These are phyloP conservation scores for Aplysina aerophoba DNA, from an alignment of 37 sponge, comb jelly and placozoan species.

Conservation along the genomic window DNA sequence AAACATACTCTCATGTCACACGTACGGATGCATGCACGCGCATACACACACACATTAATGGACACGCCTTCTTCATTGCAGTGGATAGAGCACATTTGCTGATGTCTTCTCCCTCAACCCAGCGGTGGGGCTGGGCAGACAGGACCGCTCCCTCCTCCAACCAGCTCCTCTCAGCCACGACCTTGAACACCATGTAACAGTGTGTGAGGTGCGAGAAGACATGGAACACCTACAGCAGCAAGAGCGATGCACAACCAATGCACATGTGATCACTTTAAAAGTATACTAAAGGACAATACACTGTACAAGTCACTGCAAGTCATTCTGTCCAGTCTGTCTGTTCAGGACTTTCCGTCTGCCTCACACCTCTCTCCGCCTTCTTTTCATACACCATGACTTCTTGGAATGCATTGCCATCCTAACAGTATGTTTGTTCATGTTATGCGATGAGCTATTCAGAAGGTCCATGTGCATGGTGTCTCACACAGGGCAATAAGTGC, in stretches of 20 bases:
- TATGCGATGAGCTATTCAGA: neutral
- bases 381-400: no score
- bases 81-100: slow-evolving; percentile 39
- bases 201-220: slow-evolving; percentile 73
- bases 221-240: slow-evolving; percentile 51
- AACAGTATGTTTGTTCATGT: neutral
- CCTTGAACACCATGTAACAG: slow-evolving; percentile 28
- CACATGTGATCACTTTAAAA: neutral
- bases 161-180: neutral
- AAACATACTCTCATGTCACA: no score
- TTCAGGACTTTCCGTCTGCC: neutral
- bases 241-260: neutral
- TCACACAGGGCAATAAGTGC: no score
- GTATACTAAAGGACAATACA: neutral
- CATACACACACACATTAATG: no score
- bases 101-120: slow-evolving; percentile 26
- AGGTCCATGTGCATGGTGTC: no score
- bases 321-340: no score
- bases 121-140: neutral
- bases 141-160: neutral
- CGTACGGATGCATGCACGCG: no score
- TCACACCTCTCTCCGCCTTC: neutral
- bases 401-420: no score
- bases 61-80: slow-evolving; percentile 46
- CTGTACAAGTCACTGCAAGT: no score